Base-by-base conservation (phyloP, 2,113 vertebrate species). In the Antechinus flavipes region DNA sequence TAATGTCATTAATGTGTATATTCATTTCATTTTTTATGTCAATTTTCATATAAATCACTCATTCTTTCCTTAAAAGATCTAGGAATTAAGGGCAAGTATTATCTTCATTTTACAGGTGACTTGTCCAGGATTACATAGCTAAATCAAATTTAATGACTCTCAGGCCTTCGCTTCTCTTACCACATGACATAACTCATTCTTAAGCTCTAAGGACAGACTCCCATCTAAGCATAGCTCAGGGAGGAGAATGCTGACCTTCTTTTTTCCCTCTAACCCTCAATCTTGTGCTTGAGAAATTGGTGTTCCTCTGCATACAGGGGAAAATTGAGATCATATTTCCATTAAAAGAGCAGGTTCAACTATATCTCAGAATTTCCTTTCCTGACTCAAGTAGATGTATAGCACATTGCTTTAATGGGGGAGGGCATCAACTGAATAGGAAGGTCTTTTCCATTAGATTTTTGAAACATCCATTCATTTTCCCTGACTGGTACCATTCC, bases 221-320 rank as follows among this genome's bases (percentile, higher is more conserved):
- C 42, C 35, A 84, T 42, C n/a, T 84, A 16, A 7, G 68, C n/a
- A 23, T 84, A n/a, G 25, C 47, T 19, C 94, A 27, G 56, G 91
- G 49, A 11, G 91, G 24, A 7, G 12, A 2, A 0, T 2, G 46
- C 30, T 0, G 1, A 23, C 7, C 5, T 84, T 42, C 6, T 84
- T 84, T 7, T 35, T n/a, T 84, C 16, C 68, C n/a, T 7, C 14
- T n/a, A 5, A n/a, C 1, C 23, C 26, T 97, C 50, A 35, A 7
- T 90, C 3, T 2, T 42, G n/a, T 42, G 22, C 54, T 89, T 52
- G 93, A 91, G 54, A 91, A 91, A 68, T 54, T 10, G 25, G 24
- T 90, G 30, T 46, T 94, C 68, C 54, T 49, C 30, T 42, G n/a
- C 19, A 14, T 6, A 4, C 49, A 91, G 10, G 35, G 6, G 19